These are phyloP conservation scores for Hemibagrus guttatus DNA, from an alignment of 2,797 vertebrate species.

Conservation along the genomic window DNA sequence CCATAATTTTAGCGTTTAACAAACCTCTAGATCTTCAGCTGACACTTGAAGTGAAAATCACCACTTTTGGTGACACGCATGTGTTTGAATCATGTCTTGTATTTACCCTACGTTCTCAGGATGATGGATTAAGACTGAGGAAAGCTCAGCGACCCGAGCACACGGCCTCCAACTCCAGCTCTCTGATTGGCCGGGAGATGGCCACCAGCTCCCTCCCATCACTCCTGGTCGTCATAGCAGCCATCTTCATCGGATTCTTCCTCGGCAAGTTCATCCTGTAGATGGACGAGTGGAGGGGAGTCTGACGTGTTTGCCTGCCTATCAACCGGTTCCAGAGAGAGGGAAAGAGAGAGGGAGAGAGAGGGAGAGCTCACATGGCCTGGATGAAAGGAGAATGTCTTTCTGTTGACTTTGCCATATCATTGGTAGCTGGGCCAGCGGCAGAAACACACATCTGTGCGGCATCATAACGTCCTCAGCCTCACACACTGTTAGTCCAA, in stretches of 20 bases:
- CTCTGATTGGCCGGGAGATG: conserved; percentile 84
- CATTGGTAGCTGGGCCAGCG: conserved; percentile 86
- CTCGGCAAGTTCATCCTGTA: conserved; percentile 99
- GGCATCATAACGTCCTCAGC: conserved; percentile 80
- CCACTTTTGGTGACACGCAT: not conserved
- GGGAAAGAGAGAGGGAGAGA: conserved; percentile 40
- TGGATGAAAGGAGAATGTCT: conserved; percentile 72
- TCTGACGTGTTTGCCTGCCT: conserved; percentile 62
- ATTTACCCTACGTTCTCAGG: conserved; percentile 71
- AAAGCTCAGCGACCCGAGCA: conserved; percentile 87
- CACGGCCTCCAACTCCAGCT: conserved; percentile 78
- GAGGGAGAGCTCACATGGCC: conserved; percentile 59
- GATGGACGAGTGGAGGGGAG: conserved; percentile 80
- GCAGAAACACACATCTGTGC: conserved; percentile 80
- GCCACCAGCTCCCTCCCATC: conserved; percentile 90
- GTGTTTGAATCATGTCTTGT: not conserved
- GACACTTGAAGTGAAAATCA: not conserved
- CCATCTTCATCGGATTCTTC: conserved; percentile 99
- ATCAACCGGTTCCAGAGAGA: conserved; percentile 66
- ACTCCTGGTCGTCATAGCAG: conserved; percentile 97
- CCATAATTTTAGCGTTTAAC: not conserved
- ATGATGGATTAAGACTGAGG: conserved; percentile 89
- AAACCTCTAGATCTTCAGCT: not conserved
- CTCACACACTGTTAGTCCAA: conserved; percentile 74
- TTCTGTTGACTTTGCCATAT: conserved; percentile 95